Base-by-base conservation (phyloP, 2,113 vertebrate genomes). In the Coptodon bakossiorum region DNA sequence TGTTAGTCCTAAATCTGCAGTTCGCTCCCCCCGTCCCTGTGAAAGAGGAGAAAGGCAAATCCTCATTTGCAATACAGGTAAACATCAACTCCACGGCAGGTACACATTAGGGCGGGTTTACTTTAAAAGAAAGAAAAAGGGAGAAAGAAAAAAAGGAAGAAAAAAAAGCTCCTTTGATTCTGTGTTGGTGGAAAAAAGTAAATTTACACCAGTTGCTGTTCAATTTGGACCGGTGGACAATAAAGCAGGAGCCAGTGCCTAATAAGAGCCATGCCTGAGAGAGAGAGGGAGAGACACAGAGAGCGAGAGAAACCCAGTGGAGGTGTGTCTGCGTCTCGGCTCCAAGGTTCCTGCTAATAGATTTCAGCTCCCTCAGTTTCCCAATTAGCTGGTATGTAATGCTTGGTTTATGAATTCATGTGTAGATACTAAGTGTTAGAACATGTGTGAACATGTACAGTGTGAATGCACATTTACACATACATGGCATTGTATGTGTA, bases 251-350 rank as follows among this genome's bases (percentile, higher is more conserved):
- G 95, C 93, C 92, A 94, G 92, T 90, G 91, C 92, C 95, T 96
- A 97, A 96, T 97, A 96, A 92, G 95, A 96, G 95, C 95, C 95
- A 96, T 95, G 94, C 96, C 91, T 93, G 88, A 84, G 88, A n/a
- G 86, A 87, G 88, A 66, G 81, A 76, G 40, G 24, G 36, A 81
- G 61, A 85, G 61, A 59, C 76, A 83, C 43, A 52, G 24, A 85
- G 83, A 80, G 89, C 73, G 86, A 90, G 86, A 88, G 88, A 88
- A 88, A 90, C 82, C 82, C 82, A 90, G 89, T 92, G 89, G 92
- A 95, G 94, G 94, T 96, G 95, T 94, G 95, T 91, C 92, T 91
- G 89, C 83, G 89, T 89, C 89, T 85, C 71, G 89, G 90, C 94
- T 95, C 93, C 92, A 94, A 94, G 92, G 68, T 86, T 90, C 90